These are phyloP conservation scores for Panulirus ornatus DNA, from an alignment of 1,140 invertebrate genomes.

Conservation along the genomic window DNA sequence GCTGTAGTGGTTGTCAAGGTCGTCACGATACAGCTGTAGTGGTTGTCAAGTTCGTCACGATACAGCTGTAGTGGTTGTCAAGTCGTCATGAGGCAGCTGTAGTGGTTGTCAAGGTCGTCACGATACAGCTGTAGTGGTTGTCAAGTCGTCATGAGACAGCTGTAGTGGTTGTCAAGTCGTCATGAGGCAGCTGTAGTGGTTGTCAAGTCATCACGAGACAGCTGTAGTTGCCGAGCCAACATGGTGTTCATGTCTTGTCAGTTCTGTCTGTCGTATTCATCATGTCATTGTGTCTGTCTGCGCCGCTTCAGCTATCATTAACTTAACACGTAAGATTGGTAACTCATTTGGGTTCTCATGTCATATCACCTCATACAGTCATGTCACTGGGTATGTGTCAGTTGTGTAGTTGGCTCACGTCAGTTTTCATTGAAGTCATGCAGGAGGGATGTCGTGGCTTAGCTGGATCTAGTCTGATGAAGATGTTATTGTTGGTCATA, in stretches of 20 bases:
- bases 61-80: too few species aligned
- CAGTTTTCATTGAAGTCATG: too few species aligned
- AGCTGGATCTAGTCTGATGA: too few species aligned
- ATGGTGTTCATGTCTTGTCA: not conserved
- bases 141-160: not conserved
- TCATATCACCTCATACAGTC: too few species aligned
- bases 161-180: not conserved
- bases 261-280: not conserved
- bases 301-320: too few species aligned
- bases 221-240: not conserved
- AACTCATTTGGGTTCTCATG: not conserved
- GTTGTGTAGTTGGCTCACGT: too few species aligned
- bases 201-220: not conserved
- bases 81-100: too few species aligned
- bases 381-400: too few species aligned
- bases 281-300: not conserved
- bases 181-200: not conserved
- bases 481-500: too few species aligned
- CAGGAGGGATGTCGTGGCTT: too few species aligned
- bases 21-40: not conserved
- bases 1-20: not conserved
- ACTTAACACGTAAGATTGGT: too few species aligned
- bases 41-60: too few species aligned
- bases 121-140: not conserved
- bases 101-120: constrained; percentile 6